These are phyloP conservation scores for Heliconius melpomene DNA, from an alignment of 1,140 invertebrate species.

Conservation along the genomic window DNA sequence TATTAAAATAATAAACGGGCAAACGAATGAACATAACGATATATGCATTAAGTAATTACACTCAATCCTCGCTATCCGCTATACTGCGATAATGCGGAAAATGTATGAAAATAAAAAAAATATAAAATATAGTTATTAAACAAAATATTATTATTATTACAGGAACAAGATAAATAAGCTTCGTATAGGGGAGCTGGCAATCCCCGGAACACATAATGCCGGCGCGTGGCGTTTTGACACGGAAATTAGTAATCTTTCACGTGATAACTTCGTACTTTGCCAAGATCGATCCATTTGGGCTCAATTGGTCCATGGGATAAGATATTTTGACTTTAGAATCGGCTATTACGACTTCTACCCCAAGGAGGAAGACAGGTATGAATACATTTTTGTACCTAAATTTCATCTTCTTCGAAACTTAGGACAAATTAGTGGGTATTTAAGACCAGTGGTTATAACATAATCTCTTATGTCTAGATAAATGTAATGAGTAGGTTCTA, in stretches of 20 bases:
- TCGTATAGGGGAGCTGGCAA: slow-evolving; percentile 64
- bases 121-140: too few species aligned
- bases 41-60: neutral
- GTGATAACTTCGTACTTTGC: slow-evolving; percentile 74
- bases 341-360: slow-evolving; percentile 69
- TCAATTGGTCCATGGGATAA: slow-evolving; percentile 89
- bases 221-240: slow-evolving; percentile 75
- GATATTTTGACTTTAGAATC: slow-evolving; percentile 89
- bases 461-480: neutral
- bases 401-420: neutral
- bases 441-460: neutral
- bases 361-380: slow-evolving; percentile 64
- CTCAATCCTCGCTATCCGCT: neutral
- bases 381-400: neutral
- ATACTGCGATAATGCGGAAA: neutral
- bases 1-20: neutral
- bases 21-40: neutral
- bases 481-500: neutral
- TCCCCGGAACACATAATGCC: slow-evolving; percentile 75
- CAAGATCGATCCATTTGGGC: slow-evolving; percentile 90
- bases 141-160: slow-evolving; percentile 9
- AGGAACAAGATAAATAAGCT: slow-evolving; percentile 68
- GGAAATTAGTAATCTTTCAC: slow-evolving; percentile 54
- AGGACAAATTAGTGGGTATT: neutral
- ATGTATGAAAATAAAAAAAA: neutral